A percentile compares a stretch with the other conserved stretches of the same genome.
These are phyloP conservation scores for Conus ventricosus DNA, from an alignment of 1,140 invertebrate species.

Conservation along the genomic window DNA sequence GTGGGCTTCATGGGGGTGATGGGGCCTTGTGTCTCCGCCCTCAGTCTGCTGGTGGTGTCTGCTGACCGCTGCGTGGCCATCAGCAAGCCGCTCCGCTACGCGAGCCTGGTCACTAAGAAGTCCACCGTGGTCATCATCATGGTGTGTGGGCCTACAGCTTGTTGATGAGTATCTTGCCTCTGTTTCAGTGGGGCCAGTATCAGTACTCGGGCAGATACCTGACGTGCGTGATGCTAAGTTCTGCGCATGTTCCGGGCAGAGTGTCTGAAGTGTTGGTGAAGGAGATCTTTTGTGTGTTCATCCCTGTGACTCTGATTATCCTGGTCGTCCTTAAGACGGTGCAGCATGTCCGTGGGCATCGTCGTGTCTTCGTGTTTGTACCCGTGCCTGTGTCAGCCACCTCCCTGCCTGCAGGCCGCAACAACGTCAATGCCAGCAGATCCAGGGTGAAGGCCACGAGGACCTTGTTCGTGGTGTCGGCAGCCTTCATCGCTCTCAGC, in stretches of 20 bases:
- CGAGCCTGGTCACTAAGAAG: conserved; percentile 33
- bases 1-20: conserved; percentile 39
- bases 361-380: conserved; percentile 46
- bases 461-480: conserved; percentile 41
- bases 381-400: conserved; percentile 27
- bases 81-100: conserved; percentile 49
- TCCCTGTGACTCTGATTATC: conserved; percentile 38
- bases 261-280: conserved; percentile 26
- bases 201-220: conserved; percentile 25
- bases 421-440: neutral
- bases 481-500: conserved; percentile 39
- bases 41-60: conserved; percentile 46
- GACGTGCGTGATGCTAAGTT: conserved; percentile 16
- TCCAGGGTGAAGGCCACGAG: conserved; percentile 43
- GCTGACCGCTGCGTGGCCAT: conserved; percentile 50
- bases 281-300: conserved; percentile 39
- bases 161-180: conserved; percentile 37
- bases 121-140: conserved; percentile 18
- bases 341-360: conserved; percentile 43
- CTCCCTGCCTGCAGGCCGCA: neutral
- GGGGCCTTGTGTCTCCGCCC: conserved; percentile 36
- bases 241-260: neutral
- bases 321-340: conserved; percentile 37
- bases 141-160: conserved; percentile 39
- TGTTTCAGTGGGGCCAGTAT: conserved; percentile 26